A percentile compares a stretch with the other conserved stretches of the same genome.
Evolutionary conservation across 2,888 invertebrate species (phyloP).

Genomic region (Acanthosepion esculentum): DNA sequence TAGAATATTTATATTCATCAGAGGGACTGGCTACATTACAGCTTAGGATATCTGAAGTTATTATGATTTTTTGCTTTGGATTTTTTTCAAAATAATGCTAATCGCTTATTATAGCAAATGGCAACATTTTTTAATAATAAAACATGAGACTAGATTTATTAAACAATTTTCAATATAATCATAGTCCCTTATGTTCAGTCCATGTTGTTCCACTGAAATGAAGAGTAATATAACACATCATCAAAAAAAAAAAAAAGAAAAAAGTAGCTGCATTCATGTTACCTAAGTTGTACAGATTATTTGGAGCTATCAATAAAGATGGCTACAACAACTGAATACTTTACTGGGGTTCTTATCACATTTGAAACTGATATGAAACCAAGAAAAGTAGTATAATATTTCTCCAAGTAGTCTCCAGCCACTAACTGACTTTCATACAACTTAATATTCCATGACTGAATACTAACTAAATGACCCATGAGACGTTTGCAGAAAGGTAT

Average conservation of each 20-base stretch:
- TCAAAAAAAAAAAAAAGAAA: background rate
- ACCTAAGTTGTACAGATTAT: conserved; percentile 33
- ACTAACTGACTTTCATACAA: background rate
- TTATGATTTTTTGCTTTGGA: too few species aligned
- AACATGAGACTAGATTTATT: background rate
- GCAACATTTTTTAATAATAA: background rate
- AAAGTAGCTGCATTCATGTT: too few species aligned
- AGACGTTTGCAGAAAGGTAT: conserved; percentile 33
- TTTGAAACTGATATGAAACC: background rate
- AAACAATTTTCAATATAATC: background rate
- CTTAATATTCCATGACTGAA: conserved; percentile 11
- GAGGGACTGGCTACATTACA: conserved; percentile 21
- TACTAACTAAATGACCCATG: conserved; percentile 22
- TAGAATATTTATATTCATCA: conserved; percentile 33
- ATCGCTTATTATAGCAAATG: background rate
- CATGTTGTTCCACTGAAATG: background rate
- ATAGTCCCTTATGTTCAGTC: background rate
- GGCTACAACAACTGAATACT: background rate
- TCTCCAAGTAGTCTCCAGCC: conserved; percentile 33
- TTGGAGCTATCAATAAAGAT: background rate
- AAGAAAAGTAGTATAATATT: background rate
- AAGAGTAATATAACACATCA: background rate
- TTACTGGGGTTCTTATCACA: conserved; percentile 6
- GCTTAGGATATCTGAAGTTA: background rate
- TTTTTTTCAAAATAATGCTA: background rate